Evolutionary conservation across 2,113 vertebrate species (phyloP), one percentile per base, ranked within the genome.

Genomic region (Hassar affinis): DNA sequence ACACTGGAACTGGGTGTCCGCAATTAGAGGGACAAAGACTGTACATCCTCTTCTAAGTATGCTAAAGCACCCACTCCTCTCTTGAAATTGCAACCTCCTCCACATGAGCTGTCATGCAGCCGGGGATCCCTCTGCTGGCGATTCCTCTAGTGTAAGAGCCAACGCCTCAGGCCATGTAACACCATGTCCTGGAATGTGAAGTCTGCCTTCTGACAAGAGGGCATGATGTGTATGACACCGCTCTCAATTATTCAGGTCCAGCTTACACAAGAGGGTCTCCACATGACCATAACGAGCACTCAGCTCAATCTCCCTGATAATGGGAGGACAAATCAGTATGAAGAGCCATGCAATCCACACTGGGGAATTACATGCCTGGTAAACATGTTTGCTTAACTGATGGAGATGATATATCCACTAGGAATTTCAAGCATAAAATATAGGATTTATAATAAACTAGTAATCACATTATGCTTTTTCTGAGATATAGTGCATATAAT

Each of bases 201-300:
- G n/a, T 27, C 69, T 49, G 38, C 52, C 17, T 72, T 45, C 68
- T 74, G 80, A 72, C 80, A 82, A 25, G 2, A 76, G n/a, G 69
- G 33, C 49, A 64, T 68, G 79, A 85, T 80, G 72, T 59, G 25
- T 56, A 33, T 82, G 80, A 78, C 85, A 90, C 77, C 59, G 52
- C 85, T 77, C 75, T 90, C 86, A 91, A 92, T 92, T 90, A 92
- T 90, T 90, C 69, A 90, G 89, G 85, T 68, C 52, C 66, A 79
- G 78, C 90, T 86, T 85, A 83, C 81, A 69, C 81, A 81, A 80
- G 33, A 64, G 35, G 79, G 75, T 87, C 52, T 71, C 27, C 17
- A 3, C 20, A 79, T 6, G 57, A 75, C 51, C 71, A 5, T 71
- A 84, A 77, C 25, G 69, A 87, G 82, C 64, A 64, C 80, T 71